These are phyloP conservation scores for Eutrigla gurnardus DNA, from an alignment of 2,797 vertebrate species.

Conservation along the genomic window DNA sequence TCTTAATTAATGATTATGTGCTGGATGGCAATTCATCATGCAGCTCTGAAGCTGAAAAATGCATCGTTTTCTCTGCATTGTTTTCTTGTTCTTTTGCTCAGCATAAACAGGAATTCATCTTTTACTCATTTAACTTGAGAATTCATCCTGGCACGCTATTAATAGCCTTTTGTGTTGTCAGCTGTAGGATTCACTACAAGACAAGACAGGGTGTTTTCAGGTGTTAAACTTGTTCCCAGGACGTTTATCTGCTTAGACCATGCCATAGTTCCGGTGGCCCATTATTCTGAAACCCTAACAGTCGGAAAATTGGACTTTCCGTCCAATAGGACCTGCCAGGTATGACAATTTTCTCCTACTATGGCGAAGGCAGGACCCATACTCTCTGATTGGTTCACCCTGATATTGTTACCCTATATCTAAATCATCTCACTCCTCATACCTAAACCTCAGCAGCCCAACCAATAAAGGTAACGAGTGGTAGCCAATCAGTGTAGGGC, in stretches of 20 bases:
- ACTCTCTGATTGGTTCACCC: background rate
- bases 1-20: slow-evolving; percentile 29
- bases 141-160: background rate
- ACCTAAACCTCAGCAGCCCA: background rate
- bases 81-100: slow-evolving; percentile 12
- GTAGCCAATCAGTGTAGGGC: too few species aligned
- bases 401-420: background rate
- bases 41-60: slow-evolving; percentile 21
- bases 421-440: background rate
- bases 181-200: background rate
- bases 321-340: background rate
- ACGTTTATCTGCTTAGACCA: background rate
- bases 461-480: background rate
- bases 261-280: background rate
- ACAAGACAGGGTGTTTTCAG: slow-evolving; percentile 9
- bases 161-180: background rate
- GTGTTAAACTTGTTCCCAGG: background rate
- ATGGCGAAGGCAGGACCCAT: background rate
- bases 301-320: background rate
- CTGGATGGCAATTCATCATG: slow-evolving; percentile 26
- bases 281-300: background rate
- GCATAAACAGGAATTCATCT: background rate
- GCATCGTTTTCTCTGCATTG: background rate
- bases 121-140: slow-evolving; percentile 5
- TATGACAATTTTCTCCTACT: background rate